Evolutionary conservation across 1,140 invertebrate genomes (phyloP), one percentile per base, ranked within the genome.

Genomic region (Leptinotarsa defecta): DNA sequence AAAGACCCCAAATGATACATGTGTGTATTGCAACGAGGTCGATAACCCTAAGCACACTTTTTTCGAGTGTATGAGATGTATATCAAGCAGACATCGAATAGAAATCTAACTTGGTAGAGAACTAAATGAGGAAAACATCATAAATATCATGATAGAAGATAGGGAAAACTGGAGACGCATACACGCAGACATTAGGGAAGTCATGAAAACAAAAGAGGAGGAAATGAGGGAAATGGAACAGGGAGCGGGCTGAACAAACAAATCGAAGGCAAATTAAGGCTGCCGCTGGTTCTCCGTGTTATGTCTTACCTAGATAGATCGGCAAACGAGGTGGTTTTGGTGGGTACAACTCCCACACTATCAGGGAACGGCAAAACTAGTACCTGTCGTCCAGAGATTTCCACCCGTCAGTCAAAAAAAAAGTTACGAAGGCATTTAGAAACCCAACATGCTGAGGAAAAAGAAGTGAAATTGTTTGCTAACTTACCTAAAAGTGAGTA

Each of bases 151-250:
- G 73, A 22, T 13, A 4, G 43, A 48, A 15, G 2, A 34, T 27
- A 69, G 17, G 43, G 43, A 49, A 48, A 69, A 69, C 43, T 69
- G 68, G 68, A 34, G n/a, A 69, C 24, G n/a, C 68, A 67, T 69
- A 34, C 43, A 34, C 24, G 34, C 13, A 69, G 48, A n/a, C 13
- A 69, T 69, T n/a, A 27, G 24, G 34, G 1, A 20, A 17, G 19
- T 69, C 17, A 49, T 49, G n/a, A 48, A 48, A 69, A 69, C 15
- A 17, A 69, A 49, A 4, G 68, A 69, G 3, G 17, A 17, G 20
- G 3, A 69, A 48, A 69, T 6, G 22, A 69, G 17, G 17, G 17
- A 69, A 69, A n/a, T n/a, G 5, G n/a, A 69, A 43, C 8, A 19
- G 68, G 5, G 1, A 27, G 65, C 15, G 24, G 65, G 5, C 2